Evolutionary conservation across 2,888 invertebrate species (phyloP).

Genomic region (Gisinianus flammeolus): DNA sequence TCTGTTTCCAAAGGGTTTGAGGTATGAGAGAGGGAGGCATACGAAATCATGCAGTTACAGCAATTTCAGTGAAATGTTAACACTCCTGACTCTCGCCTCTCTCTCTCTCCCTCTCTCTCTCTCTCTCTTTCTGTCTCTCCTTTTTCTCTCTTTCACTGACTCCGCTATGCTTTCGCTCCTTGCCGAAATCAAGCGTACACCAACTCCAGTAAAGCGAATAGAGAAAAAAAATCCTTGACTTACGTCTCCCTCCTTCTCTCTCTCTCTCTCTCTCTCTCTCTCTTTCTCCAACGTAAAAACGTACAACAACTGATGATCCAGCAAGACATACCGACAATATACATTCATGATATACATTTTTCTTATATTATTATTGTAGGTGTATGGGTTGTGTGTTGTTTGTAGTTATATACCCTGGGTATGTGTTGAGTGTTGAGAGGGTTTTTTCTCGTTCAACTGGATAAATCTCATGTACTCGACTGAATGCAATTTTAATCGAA

Average conservation of each 20-base stretch:
- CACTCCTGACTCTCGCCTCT: not conserved
- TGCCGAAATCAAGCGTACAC: not conserved
- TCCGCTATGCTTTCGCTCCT: no score
- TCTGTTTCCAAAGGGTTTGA: not conserved
- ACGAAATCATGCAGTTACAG: constrained; percentile 30
- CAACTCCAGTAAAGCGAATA: constrained; percentile 17
- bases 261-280: not conserved
- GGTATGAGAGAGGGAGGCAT: not conserved
- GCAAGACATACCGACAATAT: not conserved
- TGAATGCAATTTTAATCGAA: constrained; percentile 31
- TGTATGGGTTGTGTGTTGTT: no score
- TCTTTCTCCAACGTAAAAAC: not conserved
- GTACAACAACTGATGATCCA: not conserved
- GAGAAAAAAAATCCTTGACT: constrained; percentile 6
- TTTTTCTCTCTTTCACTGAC: not conserved
- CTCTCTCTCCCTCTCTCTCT: not conserved
- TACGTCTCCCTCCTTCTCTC: not conserved
- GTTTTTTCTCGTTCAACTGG: constrained; percentile 2
- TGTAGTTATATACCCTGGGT: no score
- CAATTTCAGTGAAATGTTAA: not conserved
- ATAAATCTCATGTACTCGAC: not conserved
- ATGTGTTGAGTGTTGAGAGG: no score
- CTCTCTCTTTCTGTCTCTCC: not conserved
- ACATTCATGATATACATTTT: not conserved
- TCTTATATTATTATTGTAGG: not conserved